phyloP scores from a whole-genome alignment of 2,113 vertebrate species.

The Tor tambroides region DNA sequence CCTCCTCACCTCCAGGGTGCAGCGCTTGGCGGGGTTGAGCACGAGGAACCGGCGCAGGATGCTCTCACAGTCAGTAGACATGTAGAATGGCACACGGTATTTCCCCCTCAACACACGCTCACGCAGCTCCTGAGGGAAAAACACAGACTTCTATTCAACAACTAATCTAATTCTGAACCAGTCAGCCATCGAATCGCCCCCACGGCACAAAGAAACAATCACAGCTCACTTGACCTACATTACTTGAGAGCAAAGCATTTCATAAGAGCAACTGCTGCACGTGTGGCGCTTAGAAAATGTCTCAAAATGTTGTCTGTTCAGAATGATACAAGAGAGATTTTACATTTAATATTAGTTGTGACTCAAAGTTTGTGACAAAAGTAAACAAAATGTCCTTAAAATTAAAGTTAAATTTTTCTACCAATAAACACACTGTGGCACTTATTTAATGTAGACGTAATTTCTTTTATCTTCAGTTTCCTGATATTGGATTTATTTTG shows the following conservation, averaged over 20 bases:
- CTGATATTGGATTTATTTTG: neutral
- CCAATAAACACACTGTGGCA: neutral
- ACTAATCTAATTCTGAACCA: conserved; percentile 22
- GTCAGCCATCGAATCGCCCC: conserved; percentile 18
- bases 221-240: conserved; percentile 33
- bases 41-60: conserved; percentile 90
- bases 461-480: neutral
- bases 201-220: conserved; percentile 23
- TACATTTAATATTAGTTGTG: neutral
- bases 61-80: conserved; percentile 96
- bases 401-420: neutral
- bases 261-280: conserved; percentile 1
- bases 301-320: neutral
- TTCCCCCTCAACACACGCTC: conserved; percentile 93
- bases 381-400: neutral
- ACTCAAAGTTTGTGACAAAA: neutral
- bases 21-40: conserved; percentile 92
- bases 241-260: conserved; percentile 2
- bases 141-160: conserved; percentile 35
- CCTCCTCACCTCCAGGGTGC: conserved; percentile 86
- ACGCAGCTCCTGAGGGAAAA: conserved; percentile 83
- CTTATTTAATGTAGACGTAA: neutral
- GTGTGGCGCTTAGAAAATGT: neutral
- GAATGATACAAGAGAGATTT: neutral
- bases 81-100: conserved; percentile 96